A percentile compares a stretch with the other conserved stretches of the same genome.
Conservation (phyloP, 2,113 vertebrate species). For the Myxocyprinus asiaticus region DNA sequence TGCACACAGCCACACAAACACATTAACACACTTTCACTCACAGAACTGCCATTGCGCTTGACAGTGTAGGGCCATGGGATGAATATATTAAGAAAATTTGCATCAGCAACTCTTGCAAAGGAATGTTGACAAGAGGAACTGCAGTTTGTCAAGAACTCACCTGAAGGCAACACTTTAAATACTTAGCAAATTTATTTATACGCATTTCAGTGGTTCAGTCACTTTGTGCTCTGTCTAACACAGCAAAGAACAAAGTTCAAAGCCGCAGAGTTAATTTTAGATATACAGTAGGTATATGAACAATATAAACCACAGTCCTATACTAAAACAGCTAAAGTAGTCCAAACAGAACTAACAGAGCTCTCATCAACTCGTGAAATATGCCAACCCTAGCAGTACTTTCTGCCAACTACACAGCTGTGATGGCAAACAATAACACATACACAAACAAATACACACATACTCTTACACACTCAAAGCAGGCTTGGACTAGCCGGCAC, state of each 20-base stretch:
- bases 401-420: constrained; percentile 23
- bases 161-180: background rate
- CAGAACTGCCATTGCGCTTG: background rate
- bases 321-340: constrained; percentile 28
- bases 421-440: constrained; percentile 11
- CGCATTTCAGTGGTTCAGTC: background rate
- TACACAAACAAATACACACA: constrained; percentile 20
- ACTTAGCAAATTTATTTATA: background rate
- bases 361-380: constrained; percentile 15
- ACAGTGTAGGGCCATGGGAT: constrained; percentile 7
- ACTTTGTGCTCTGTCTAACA: background rate
- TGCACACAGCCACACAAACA: background rate
- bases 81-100: constrained; percentile 26
- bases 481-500: constrained; percentile 28
- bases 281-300: constrained; percentile 25
- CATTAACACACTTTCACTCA: constrained; percentile 28
- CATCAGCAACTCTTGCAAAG: constrained; percentile 20
- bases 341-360: constrained; percentile 8
- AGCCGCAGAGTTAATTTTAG: too few relatives aligned
- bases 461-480: background rate
- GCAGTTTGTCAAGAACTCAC: background rate
- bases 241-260: too few relatives aligned
- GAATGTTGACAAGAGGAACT: constrained; percentile 5
- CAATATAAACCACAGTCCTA: constrained; percentile 45
- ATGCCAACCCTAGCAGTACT: constrained; percentile 9